Conservation (phyloP, 2,113 vertebrate genomes). For the Serinus canaria region DNA sequence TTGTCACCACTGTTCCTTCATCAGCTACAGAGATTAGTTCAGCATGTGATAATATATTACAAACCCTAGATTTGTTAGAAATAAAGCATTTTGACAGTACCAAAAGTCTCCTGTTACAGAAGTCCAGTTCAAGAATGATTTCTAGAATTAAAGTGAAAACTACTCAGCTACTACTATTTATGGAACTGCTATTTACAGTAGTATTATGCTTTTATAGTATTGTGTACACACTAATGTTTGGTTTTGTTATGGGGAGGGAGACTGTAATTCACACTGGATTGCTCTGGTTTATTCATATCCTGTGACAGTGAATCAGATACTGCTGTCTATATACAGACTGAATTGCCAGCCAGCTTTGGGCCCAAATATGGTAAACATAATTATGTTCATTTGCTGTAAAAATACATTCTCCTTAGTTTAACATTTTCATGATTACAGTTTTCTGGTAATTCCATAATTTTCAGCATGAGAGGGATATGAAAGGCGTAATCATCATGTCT, state of each 20-base stretch:
- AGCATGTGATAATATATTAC: background rate
- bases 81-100: background rate
- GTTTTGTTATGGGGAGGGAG: conserved; percentile 9
- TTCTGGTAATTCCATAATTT: conserved; percentile 67
- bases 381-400: conserved; percentile 63
- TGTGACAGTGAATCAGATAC: conserved; percentile 64
- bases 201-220: background rate
- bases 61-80: background rate
- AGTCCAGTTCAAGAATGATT: background rate
- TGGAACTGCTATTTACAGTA: background rate
- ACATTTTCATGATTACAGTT: conserved; percentile 66
- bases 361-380: conserved; percentile 64
- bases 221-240: background rate
- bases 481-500: conserved; percentile 61
- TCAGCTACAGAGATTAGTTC: conserved; percentile 9
- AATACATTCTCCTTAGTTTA: conserved; percentile 54
- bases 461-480: conserved; percentile 48
- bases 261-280: conserved; percentile 17
- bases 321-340: conserved; percentile 51
- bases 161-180: background rate
- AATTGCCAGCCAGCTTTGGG: conserved; percentile 44
- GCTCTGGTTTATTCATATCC: conserved; percentile 61
- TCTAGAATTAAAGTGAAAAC: background rate
- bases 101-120: background rate
- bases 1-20: background rate